phyloP scores from a whole-genome alignment of 2,888 invertebrate species.

The Orthosia gracilis region DNA sequence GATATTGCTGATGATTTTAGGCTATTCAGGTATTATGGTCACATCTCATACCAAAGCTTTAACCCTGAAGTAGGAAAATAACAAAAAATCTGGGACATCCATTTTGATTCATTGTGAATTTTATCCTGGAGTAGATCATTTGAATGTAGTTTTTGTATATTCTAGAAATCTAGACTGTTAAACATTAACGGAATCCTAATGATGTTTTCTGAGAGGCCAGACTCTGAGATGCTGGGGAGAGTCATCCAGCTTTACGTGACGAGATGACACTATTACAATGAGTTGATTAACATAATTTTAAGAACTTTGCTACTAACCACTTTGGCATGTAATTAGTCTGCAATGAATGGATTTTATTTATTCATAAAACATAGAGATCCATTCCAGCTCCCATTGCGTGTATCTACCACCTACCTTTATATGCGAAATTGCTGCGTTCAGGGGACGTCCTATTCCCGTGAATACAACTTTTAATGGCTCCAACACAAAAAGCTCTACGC shows the following conservation, averaged over 20 bases:
- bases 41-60: neutral
- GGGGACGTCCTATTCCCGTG: neutral
- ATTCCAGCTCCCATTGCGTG: neutral
- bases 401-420: neutral
- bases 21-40: neutral
- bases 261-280: no score
- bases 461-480: neutral
- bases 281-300: no score
- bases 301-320: no score
- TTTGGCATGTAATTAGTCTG: no score
- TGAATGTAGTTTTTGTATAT: neutral
- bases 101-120: neutral
- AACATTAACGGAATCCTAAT: no score
- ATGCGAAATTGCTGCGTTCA: conserved; percentile 1
- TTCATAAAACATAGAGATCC: no score
- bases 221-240: no score
- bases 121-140: no score
- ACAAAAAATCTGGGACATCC: neutral
- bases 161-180: neutral
- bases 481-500: neutral
- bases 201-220: no score
- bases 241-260: no score
- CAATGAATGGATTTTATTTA: no score
- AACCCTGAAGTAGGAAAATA: neutral
- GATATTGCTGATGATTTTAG: neutral